Evolutionary conservation across 2,113 vertebrate genomes (phyloP), one percentile per base, ranked within the genome.

Genomic region (Formicarius rufipectus): DNA sequence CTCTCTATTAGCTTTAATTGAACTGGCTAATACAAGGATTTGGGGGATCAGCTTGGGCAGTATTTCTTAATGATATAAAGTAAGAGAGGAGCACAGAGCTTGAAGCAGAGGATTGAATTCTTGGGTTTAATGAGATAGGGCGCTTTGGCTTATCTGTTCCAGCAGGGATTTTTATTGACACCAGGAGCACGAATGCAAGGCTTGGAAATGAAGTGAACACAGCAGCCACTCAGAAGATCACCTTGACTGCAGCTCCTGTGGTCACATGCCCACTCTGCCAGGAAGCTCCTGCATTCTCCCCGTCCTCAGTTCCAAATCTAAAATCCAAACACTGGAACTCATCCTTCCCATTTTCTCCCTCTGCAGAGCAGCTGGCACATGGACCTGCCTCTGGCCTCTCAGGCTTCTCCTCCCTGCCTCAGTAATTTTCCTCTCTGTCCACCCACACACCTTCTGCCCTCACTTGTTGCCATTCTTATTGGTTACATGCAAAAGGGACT

Each of bases 61-160:
- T 90, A 89, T 93, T 90, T 90, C 79, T 71, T 89, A 90, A 92
- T 84, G 90, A 94, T 80, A 33, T 92, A 39, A 91, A 90, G 72
- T 19, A 74, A 56, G 7, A 15, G 7, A 49, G 75, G 82, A 97
- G 85, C 85, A 79, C 85, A 90, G 83, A 93, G 82, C 94, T 94
- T 76, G 88, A 73, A 95, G 94, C 63, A 71, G 79, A 67, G 73
- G 79, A 75, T 74, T 83, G 94, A 93, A 90, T 90, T 90, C 79
- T 78, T 50, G 40, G 68, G 68, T 80, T 93, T 92, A 95, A 92
- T 63, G 68, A 95, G 85, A 71, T 76, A 28, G 59, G 1, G 7
- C 23, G 63, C 83, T 89, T 75, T 2, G 13, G 76, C 30, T 73
- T 89, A 80, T 59, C 73, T 89, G 15, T 81, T 89, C 66, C 53